A percentile compares a stretch with the other conserved stretches of the same genome.
phyloP scores from a whole-genome alignment of 2,113 vertebrate genomes.

The Corythaixoides concolor region DNA sequence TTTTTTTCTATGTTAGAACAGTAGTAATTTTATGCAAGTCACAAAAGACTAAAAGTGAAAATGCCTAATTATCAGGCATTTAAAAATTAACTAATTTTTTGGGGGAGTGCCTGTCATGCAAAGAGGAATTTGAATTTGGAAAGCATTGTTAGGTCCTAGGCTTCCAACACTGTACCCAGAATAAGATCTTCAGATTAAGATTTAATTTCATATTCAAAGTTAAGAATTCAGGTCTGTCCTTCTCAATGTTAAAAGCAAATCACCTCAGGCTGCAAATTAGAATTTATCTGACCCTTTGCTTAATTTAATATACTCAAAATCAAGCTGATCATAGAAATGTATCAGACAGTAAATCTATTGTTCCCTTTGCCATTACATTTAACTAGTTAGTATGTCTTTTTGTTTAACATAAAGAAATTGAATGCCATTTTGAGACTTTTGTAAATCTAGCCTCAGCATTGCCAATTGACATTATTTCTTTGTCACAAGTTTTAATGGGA shows the following conservation, averaged over 20 bases:
- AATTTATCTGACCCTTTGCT: neutral
- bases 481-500: neutral
- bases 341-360: no score
- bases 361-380: neutral
- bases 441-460: neutral
- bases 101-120: no score
- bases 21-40: neutral
- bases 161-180: neutral
- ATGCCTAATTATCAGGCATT: neutral
- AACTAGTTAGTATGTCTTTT: neutral
- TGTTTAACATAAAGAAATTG: neutral
- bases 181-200: neutral
- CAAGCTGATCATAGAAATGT: no score
- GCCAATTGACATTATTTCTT: neutral
- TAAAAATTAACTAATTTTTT: neutral
- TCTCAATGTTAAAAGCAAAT: neutral
- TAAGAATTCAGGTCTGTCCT: neutral
- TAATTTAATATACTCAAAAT: no score
- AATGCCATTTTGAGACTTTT: neutral
- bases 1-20: neutral
- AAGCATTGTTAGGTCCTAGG: neutral
- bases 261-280: neutral
- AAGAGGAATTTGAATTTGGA: neutral
- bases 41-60: neutral
- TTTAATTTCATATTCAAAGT: neutral